Conservation (phyloP, 2,797 vertebrate genomes). For the Macroramphosus scolopax region DNA sequence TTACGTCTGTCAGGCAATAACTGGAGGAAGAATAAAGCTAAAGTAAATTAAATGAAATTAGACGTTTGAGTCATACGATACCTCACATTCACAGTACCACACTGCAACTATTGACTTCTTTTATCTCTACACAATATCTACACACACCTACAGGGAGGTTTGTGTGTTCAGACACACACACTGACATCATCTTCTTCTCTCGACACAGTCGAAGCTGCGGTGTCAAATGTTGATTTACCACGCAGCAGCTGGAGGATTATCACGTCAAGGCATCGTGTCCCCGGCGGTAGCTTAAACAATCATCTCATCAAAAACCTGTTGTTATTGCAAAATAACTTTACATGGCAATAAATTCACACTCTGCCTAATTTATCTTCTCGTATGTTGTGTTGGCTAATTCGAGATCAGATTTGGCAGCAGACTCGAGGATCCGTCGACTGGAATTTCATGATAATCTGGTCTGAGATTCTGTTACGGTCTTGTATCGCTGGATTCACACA, state of each 20-base stretch:
- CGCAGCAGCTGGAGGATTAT: constrained; percentile 46
- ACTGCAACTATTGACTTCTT: background rate
- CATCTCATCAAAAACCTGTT: constrained; percentile 43
- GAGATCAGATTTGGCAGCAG: constrained; percentile 11
- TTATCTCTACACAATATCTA: background rate
- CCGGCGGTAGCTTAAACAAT: constrained; percentile 24
- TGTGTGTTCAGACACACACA: constrained; percentile 10
- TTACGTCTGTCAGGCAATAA: constrained; percentile 1
- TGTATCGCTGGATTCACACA: too few species aligned
- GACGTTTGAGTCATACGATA: background rate
- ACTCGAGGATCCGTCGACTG: background rate
- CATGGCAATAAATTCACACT: background rate
- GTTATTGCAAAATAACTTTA: constrained; percentile 32
- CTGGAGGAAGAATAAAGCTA: background rate
- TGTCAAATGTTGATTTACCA: constrained; percentile 48
- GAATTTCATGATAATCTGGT: background rate
- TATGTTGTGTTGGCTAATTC: constrained; percentile 13
- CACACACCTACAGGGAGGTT: background rate
- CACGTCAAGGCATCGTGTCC: too few species aligned
- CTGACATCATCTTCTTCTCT: constrained; percentile 14
- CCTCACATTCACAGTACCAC: background rate
- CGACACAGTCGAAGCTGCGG: constrained; percentile 22
- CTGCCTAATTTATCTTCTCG: constrained; percentile 17
- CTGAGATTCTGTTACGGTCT: too few species aligned
- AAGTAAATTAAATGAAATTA: background rate